These are phyloP conservation scores for Drosophila bunnanda DNA, from an alignment of 2,888 invertebrate species.

Conservation along the genomic window DNA sequence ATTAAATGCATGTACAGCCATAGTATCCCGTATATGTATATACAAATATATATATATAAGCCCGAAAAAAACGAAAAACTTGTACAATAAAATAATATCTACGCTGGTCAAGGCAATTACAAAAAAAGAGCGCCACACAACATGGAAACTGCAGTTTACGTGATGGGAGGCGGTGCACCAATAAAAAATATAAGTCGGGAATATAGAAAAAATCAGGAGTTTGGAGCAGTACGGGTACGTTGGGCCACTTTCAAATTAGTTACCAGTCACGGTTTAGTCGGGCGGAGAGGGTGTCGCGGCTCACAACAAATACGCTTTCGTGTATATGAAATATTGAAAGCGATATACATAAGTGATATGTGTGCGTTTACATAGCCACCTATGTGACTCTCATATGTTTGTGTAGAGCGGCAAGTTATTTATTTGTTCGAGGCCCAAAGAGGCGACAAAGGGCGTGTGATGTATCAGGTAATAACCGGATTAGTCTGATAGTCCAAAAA, in stretches of 20 bases:
- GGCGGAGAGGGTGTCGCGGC: slow-evolving; percentile 8
- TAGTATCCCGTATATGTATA: slow-evolving; percentile 15
- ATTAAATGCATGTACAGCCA: slow-evolving; percentile 61
- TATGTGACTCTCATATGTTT: slow-evolving; percentile 25
- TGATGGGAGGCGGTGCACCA: slow-evolving; percentile 31
- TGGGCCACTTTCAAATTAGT: slow-evolving; percentile 69
- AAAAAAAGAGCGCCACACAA: slow-evolving; percentile 51
- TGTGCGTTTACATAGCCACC: slow-evolving; percentile 33
- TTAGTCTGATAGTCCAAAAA: slow-evolving; percentile 42
- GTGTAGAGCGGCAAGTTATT: slow-evolving; percentile 34
- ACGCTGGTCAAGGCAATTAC: slow-evolving; percentile 73
- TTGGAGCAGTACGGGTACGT: slow-evolving; percentile 7
- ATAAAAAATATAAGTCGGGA: slow-evolving; percentile 36
- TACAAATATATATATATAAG: slow-evolving; percentile 5
- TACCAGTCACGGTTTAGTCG: slow-evolving; percentile 54
- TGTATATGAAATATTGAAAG: slow-evolving; percentile 50
- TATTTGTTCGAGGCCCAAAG: slow-evolving; percentile 30
- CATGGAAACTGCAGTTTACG: slow-evolving; percentile 38
- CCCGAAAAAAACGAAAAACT: slow-evolving; percentile 22
- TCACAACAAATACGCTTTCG: slow-evolving; percentile 37
- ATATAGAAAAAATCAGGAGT: slow-evolving; percentile 44
- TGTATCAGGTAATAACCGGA: slow-evolving; percentile 47
- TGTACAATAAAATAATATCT: slow-evolving; percentile 48
- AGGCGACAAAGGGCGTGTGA: slow-evolving; percentile 41
- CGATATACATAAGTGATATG: slow-evolving; percentile 44